Evolutionary conservation across 2,113 vertebrate species (phyloP), one percentile per base, ranked within the genome.

Genomic region (Eleginops maclovinus): DNA sequence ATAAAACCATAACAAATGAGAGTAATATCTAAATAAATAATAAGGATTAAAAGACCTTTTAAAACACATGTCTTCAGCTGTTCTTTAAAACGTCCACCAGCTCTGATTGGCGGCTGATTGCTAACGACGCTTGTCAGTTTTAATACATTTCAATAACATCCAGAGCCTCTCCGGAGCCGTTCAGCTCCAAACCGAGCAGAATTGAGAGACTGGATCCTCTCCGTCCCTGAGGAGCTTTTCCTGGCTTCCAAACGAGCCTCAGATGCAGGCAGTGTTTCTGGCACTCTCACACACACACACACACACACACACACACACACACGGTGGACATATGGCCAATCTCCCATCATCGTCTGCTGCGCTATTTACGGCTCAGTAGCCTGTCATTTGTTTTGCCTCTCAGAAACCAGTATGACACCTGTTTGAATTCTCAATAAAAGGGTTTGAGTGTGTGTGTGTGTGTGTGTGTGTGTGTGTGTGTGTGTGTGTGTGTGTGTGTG

Each of bases 351-450:
- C 89, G 74, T 92, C 91, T 92, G 90, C 81, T 87, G 90, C 81
- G 88, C 91, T 91, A 88, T 93, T 94, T 92, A 92, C 93, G 86
- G 87, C 87, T 89, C 86, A 91, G 84, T 92, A 86, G 91, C 88
- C 88, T 90, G 82, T 92, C 89, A 89, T 93, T 89, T 87, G 82
- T 76, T 81, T 84, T 82, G 73, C 84, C 82, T 88, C 87, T 87
- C 84, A 90, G 89, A 86, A 92, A 85, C 83, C 87, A 85, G 85
- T 83, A 87, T 85, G 89, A 93, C 91, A 94, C 93, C 92, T 94
- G 94, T 95, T 93, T 93, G 93, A 94, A 92, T 93, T 93, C 90
- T 81, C 88, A 79, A 87, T 88, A 81, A 91, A 88, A 91, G 82
- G 77, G 66, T 84, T 90, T 72, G 31, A 6, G 31, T 31, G 31